These are phyloP conservation scores for Oreochromis grahami DNA, from an alignment of 2,797 vertebrate species.

Conservation along the genomic window DNA sequence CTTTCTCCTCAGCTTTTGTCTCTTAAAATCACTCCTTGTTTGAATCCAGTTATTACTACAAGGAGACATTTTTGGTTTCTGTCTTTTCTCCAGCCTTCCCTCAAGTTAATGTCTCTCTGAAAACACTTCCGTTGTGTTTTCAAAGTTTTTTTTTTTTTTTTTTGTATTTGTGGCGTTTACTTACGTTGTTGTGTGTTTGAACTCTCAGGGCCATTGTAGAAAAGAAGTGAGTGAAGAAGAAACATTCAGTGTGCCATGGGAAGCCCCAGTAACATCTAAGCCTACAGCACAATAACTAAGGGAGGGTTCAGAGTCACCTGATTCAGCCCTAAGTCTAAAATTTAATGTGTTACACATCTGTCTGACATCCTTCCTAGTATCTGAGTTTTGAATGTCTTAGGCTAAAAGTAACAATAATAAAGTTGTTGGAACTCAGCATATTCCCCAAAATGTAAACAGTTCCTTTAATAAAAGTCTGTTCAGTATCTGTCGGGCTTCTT, in stretches of 20 bases:
- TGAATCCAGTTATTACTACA: background rate
- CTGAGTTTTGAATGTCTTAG: background rate
- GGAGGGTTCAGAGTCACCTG: background rate
- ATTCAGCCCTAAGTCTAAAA: background rate
- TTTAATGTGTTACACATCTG: background rate
- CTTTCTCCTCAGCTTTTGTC: background rate
- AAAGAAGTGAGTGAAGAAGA: background rate
- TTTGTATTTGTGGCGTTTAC: background rate
- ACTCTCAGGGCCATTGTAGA: background rate
- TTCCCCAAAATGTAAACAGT: too few species aligned
- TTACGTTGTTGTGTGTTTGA: background rate
- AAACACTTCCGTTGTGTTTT: background rate
- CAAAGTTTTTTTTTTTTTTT: background rate
- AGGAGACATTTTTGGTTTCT: background rate
- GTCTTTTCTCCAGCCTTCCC: background rate
- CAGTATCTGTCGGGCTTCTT: background rate
- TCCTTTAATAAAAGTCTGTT: background rate
- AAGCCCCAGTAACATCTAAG: background rate
- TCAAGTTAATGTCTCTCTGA: background rate
- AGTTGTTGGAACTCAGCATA: background rate
- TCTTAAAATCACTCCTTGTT: background rate
- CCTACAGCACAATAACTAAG: background rate
- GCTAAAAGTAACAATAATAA: background rate
- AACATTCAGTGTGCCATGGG: background rate
- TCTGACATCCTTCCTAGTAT: background rate